Percentiles rank a stretch among this genome's conserved stretches.
These are phyloP conservation scores for Dermatemys mawii DNA, from an alignment of 2,113 vertebrate genomes.

Conservation along the genomic window DNA sequence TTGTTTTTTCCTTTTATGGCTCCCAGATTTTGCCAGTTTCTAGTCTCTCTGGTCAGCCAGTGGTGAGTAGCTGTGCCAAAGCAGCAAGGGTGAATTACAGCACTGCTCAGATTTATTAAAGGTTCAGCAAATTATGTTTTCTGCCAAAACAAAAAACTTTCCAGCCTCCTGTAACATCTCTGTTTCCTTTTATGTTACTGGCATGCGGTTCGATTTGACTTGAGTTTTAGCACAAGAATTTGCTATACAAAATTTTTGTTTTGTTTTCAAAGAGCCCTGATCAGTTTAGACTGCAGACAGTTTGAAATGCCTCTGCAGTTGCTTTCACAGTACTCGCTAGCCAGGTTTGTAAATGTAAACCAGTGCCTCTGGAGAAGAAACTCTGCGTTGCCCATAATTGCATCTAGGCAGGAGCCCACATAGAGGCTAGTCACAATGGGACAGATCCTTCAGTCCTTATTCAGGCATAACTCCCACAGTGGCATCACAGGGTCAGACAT, in stretches of 20 bases:
- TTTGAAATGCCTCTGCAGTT: conserved; percentile 46
- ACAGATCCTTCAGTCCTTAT: conserved; percentile 4
- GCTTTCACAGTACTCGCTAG: conserved; percentile 26
- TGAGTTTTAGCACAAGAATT: conserved; percentile 46
- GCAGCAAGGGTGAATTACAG: conserved; percentile 47
- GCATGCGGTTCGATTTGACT: conserved; percentile 7
- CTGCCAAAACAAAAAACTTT: conserved; percentile 24
- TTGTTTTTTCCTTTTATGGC: conserved; percentile 33
- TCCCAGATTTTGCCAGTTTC: conserved; percentile 46
- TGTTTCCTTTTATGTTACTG: conserved; percentile 37
- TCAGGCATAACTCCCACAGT: conserved; percentile 33
- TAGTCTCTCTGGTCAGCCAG: conserved; percentile 11
- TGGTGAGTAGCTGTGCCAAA: conserved; percentile 54
- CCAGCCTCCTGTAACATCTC: conserved; percentile 13
- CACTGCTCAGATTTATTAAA: conserved; percentile 52
- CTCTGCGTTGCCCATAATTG: conserved; percentile 48
- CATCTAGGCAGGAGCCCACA: conserved; percentile 55
- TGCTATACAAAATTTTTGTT: conserved; percentile 21
- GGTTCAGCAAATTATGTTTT: conserved; percentile 51
- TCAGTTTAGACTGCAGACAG: conserved; percentile 54
- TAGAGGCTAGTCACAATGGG: conserved; percentile 29
- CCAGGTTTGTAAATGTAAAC: conserved; percentile 45
- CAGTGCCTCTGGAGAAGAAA: background rate
- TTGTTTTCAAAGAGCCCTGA: conserved; percentile 65
- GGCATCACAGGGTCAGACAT: background rate